Evolutionary conservation across 2,888 invertebrate species (phyloP).

Genomic region (Agrotis segetum): DNA sequence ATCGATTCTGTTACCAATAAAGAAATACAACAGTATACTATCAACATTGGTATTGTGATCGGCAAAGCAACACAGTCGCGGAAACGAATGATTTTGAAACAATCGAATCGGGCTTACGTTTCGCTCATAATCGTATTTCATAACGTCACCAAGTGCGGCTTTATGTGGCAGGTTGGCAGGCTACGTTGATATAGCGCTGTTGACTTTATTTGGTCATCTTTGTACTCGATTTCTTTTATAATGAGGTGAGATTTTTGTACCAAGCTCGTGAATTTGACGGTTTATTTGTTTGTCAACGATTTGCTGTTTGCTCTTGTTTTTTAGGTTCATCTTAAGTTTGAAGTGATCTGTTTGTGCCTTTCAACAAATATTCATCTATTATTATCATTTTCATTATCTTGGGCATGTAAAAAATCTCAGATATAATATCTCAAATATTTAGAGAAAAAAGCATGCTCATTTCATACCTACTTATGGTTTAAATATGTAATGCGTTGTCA

Average conservation of each 20-base stretch:
- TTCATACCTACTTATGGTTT: too few species aligned
- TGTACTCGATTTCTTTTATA: slow-evolving; percentile 46
- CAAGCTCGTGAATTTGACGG: not conserved
- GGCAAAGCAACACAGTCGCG: slow-evolving; percentile 62
- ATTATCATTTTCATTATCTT: too few species aligned
- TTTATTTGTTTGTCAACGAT: slow-evolving; percentile 15
- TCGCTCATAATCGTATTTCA: slow-evolving; percentile 68
- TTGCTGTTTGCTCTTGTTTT: not conserved
- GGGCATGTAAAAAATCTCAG: too few species aligned
- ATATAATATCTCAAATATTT: not conserved
- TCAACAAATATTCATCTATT: too few species aligned
- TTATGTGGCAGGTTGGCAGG: slow-evolving; percentile 48
- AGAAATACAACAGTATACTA: slow-evolving; percentile 60
- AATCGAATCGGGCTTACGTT: slow-evolving; percentile 66
- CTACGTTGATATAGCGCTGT: slow-evolving; percentile 19
- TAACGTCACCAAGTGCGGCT: slow-evolving; percentile 53
- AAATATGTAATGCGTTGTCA: too few species aligned
- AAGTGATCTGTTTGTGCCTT: not conserved
- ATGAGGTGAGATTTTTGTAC: slow-evolving; percentile 18
- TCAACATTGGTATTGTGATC: slow-evolving; percentile 68
- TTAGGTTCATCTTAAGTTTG: not conserved
- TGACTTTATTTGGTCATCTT: slow-evolving; percentile 50
- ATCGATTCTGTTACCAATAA: slow-evolving; percentile 58
- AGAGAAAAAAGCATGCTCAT: too few species aligned
- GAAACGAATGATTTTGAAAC: slow-evolving; percentile 74